Base-by-base conservation (phyloP, 2,888 invertebrate species). In the Mactromeris polynyma region DNA sequence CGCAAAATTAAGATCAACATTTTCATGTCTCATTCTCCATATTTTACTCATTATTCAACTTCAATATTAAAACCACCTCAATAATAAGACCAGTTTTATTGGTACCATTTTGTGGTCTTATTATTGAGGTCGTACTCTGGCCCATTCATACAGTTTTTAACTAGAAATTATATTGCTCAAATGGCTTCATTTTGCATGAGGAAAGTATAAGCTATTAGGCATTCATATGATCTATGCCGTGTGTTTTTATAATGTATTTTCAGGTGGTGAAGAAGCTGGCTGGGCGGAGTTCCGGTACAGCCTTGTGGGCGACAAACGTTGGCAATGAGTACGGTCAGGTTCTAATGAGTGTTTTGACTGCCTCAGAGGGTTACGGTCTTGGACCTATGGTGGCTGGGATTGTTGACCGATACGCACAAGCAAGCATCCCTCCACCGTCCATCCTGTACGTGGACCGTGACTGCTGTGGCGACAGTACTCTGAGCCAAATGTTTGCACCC, bases 381-480 rank as follows among this genome's bases (percentile, higher is more conserved):
- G 77, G 33, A 0, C 21, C 33, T 14, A 93, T 94, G 93, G 69
- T 88, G 0, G 40, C 31, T 0, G 94, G 94, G 0, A 40, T 95
- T 31, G 73, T 93, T 3, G 26, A 51, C 6, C 81, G 94, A 6
- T 87, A 87, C 33, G 58, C 77, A 17, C 21, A 81, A 36, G 81
- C 82, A n/a, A 58, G 42, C 36, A 11, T n/a, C 33, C 14, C 77
- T 1, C 92, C 94, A 3, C 94, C 95, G 0, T 6, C 80, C n/a
- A 69, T 94, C 0, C 77, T 95, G 26, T 95, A 95, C 82, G 93
- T 93, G 3, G 94, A 95, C 87, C 58, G 93, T 11, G 94, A 94
- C 83, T 95, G 94, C 82, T 94, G 95, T 81, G 90, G 91, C 38
- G 80, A 11, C 64, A 40, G 9, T 26, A 9, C 17, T 40, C 1